These are phyloP conservation scores for Drosophila nigrodunni DNA, from an alignment of 1,140 invertebrate genomes.

Conservation along the genomic window DNA sequence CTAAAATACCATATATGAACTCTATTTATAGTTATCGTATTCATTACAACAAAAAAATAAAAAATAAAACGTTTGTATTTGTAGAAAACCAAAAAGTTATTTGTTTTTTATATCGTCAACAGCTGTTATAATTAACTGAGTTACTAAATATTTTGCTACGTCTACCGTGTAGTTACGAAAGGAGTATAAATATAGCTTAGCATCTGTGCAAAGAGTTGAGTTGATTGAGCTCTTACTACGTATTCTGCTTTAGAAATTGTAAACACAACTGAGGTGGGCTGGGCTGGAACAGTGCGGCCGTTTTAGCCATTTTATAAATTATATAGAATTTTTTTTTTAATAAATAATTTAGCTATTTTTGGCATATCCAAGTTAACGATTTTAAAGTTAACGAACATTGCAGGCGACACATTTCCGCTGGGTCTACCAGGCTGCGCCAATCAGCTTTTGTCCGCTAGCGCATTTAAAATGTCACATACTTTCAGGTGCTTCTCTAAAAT, in stretches of 20 bases:
- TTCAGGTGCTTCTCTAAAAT: background rate
- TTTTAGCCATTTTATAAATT: background rate
- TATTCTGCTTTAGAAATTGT: background rate
- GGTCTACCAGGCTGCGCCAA: background rate
- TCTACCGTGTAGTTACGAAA: background rate
- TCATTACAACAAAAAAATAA: slow-evolving; percentile 28
- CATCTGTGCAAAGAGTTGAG: background rate
- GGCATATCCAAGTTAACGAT: no score
- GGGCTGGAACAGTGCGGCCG: no score
- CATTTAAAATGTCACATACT: background rate
- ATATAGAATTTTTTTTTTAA: no score
- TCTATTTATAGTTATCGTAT: slow-evolving; percentile 65
- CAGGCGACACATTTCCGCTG: no score
- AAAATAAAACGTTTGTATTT: slow-evolving; percentile 68
- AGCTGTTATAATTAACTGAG: slow-evolving; percentile 25
- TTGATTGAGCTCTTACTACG: background rate
- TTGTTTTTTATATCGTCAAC: slow-evolving; percentile 6
- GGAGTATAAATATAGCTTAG: slow-evolving; percentile 18
- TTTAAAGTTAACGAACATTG: no score
- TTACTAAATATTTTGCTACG: slow-evolving; percentile 1
- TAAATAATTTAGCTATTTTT: no score
- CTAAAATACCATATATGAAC: slow-evolving; percentile 50
- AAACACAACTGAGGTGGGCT: no score
- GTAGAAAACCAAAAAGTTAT: slow-evolving; percentile 60
- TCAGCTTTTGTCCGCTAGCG: slow-evolving; percentile 1